Conservation (phyloP, 2,113 vertebrate species). For the Colius striatus region DNA sequence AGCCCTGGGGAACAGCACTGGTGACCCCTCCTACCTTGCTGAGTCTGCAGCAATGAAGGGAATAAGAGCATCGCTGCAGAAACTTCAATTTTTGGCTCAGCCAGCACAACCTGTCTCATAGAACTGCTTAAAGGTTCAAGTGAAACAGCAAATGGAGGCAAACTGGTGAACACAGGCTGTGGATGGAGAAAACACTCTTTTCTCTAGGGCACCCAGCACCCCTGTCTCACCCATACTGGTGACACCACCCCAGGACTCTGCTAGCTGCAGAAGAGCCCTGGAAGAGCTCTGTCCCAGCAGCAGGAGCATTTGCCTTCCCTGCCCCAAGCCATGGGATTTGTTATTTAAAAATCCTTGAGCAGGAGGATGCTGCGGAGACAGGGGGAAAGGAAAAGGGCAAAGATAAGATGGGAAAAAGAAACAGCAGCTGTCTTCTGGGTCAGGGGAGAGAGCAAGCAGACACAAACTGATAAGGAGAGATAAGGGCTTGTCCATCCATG, state of each 20-base stretch:
- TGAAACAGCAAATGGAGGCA: accelerated
- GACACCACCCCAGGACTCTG: background rate
- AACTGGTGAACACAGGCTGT: background rate
- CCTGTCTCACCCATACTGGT: background rate
- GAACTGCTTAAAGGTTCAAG: background rate
- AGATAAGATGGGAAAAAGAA: background rate
- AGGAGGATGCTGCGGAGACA: background rate
- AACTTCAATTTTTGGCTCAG: background rate
- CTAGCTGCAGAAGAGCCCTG: background rate
- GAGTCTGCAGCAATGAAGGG: background rate
- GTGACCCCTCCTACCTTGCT: background rate
- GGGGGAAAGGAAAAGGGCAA: background rate
- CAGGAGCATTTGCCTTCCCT: background rate
- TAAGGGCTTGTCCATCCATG: background rate
- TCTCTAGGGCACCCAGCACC: background rate
- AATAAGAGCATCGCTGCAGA: background rate
- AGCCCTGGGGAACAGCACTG: no score
- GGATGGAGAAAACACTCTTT: background rate
- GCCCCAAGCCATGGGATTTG: background rate
- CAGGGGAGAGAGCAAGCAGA: background rate
- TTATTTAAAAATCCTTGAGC: background rate
- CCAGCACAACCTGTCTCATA: background rate
- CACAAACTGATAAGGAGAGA: background rate
- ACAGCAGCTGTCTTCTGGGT: background rate
- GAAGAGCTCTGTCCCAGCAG: background rate